Conservation (phyloP, 1,140 invertebrate species). For the Sminthurinus signatus region DNA sequence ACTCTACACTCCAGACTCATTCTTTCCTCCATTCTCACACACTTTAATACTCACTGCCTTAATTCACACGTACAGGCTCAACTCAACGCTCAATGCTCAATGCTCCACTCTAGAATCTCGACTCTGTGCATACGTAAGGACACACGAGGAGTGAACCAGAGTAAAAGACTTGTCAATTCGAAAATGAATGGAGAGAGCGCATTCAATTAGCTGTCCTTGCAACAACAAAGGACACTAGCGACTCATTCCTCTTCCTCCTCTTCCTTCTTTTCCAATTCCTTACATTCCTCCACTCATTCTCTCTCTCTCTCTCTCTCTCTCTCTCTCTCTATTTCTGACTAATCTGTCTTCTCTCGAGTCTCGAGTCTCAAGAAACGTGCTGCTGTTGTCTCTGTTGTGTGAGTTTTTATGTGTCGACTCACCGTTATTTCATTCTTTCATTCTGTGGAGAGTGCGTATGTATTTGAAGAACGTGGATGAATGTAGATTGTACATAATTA, state of each 20-base stretch:
- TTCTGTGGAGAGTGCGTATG: not conserved
- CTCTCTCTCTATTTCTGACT: not conserved
- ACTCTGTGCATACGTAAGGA: not conserved
- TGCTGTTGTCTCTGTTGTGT: not conserved
- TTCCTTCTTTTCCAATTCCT: slow-evolving; percentile 12
- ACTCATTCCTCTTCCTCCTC: slow-evolving; percentile 2
- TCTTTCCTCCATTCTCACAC: not conserved
- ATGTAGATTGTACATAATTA: no score
- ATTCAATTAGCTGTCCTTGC: slow-evolving; percentile 33
- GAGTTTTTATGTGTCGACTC: slow-evolving; percentile 1
- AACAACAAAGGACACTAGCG: slow-evolving; percentile 24
- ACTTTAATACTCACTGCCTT: slow-evolving; percentile 9
- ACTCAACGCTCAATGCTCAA: no score
- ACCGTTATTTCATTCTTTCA: not conserved
- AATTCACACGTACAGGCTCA: slow-evolving; percentile 33
- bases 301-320: not conserved
- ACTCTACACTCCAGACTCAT: no score
- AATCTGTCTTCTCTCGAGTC: not conserved
- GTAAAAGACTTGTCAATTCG: slow-evolving; percentile 34
- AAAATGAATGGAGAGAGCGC: slow-evolving; percentile 32
- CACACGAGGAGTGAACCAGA: not conserved
- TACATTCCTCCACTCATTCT: not conserved
- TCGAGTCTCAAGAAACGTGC: not conserved
- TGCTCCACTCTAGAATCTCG: not conserved
- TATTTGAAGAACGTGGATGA: no score